Evolutionary conservation across 2,113 vertebrate genomes (phyloP), one percentile per base, ranked within the genome.

Genomic region (Siniperca knerii): DNA sequence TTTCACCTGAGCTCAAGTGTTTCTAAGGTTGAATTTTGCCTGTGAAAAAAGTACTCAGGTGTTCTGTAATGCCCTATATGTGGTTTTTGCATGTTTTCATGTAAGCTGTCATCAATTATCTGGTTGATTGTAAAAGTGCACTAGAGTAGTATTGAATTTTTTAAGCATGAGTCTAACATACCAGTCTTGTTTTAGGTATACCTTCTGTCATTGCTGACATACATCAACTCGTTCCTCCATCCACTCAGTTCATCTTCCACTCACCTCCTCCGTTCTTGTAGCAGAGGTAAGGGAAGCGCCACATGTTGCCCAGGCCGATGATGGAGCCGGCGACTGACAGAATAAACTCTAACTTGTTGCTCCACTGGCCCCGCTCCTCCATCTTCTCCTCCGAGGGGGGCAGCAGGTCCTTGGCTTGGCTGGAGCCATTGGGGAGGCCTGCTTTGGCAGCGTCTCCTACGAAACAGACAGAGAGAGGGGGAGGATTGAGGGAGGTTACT

Each of bases 261-360:
- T 96, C 89, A 98, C 97, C 97, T 95, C 98, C 98, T 7, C 98
- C 98, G 0, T 99, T 99, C 93, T 98, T 99, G 94, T 98, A 98
- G 95, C 98, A 99, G 58, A 99, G 97, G 89, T 99, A 98, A 13
- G 97, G 98, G 91, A 99, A 98, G 70, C 97, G 95, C 98, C 98
- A 99, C 90, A 98, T 96, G 0, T 99, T 99, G 50, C 98, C 98
- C 85, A 99, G 92, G 50, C 98, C 97, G 0, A 99, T 95, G 92
- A 99, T 98, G 92, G 98, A 97, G 67, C 98, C 97, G 0, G 97
- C 97, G 20, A 98, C 97, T 0, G 97, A 97, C 70, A 98, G 91
- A 35, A 98, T 79, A 0, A 98, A 98, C 90, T 99, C 97, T 82
- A 97, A 55, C 90, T 98, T 98, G 93, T 97, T 98, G 94, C 95